Conservation (phyloP, 2,797 vertebrate genomes). For the Galaxias olidus region DNA sequence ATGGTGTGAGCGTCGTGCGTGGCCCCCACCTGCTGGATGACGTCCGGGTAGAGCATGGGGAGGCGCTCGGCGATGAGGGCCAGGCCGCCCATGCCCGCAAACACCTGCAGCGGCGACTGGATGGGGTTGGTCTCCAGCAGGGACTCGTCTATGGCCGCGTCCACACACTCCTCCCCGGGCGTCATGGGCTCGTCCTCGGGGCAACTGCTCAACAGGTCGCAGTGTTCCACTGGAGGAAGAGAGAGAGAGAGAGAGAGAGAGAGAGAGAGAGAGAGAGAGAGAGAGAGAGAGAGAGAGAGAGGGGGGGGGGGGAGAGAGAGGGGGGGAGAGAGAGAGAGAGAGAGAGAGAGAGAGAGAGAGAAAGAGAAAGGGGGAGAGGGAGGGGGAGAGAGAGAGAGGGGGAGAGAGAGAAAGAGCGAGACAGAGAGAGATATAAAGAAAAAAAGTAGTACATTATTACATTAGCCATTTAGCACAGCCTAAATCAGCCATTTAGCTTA, state of each 20-base stretch:
- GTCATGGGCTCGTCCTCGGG: constrained; percentile 91
- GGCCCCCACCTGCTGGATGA: constrained; percentile 92
- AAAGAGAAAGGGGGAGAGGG: constrained; percentile 1
- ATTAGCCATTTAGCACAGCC: too few relatives aligned
- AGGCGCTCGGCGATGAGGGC: constrained; percentile 96
- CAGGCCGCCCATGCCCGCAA: constrained; percentile 97
- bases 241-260: neutral
- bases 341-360: constrained; percentile 6
- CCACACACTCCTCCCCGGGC: constrained; percentile 89
- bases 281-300: neutral
- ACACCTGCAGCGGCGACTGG: constrained; percentile 97
- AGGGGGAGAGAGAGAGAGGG: neutral
- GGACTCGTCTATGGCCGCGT: constrained; percentile 88
- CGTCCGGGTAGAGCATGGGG: constrained; percentile 97
- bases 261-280: constrained; percentile 1
- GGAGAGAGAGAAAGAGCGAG: neutral
- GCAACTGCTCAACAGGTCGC: constrained; percentile 88
- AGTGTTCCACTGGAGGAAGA: constrained; percentile 79
- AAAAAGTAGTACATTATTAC: too few relatives aligned
- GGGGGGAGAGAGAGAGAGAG: neutral
- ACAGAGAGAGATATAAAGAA: neutral
- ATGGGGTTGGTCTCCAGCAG: constrained; percentile 94
- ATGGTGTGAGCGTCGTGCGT: neutral
- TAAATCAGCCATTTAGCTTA: too few relatives aligned
- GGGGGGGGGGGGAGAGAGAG: neutral